phyloP scores from a whole-genome alignment of 2,113 vertebrate genomes.

The Brachyhypopomus occidentalis region DNA sequence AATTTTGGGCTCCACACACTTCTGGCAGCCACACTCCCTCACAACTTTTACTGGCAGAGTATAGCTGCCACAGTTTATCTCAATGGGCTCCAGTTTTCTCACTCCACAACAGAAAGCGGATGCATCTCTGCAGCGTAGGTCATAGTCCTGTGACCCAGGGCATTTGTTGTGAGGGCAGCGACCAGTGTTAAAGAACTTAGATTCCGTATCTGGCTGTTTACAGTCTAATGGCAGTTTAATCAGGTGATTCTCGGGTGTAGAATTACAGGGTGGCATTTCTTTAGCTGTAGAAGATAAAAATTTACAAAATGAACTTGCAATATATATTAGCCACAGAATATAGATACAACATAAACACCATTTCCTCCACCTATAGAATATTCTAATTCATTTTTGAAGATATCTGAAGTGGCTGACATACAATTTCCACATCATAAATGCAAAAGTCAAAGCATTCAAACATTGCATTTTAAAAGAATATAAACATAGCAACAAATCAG shows the following conservation, averaged over 20 bases:
- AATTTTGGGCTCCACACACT: conserved; percentile 79
- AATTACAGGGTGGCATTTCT: conserved; percentile 77
- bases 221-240: conserved; percentile 88
- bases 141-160: conserved; percentile 66
- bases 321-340: not conserved
- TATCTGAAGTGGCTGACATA: not conserved
- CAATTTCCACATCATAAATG: not conserved
- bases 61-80: conserved; percentile 79
- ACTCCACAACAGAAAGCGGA: conserved; percentile 80
- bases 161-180: conserved; percentile 82
- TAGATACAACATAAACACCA: not conserved
- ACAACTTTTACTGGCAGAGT: conserved; percentile 84
- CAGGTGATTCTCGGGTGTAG: conserved; percentile 78
- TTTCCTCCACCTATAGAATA: not conserved
- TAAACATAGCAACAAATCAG: not conserved
- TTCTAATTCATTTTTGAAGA: not conserved
- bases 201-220: conserved; percentile 69
- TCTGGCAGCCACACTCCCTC: conserved; percentile 83
- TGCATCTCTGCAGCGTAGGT: conserved; percentile 75
- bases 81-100: conserved; percentile 76
- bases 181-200: conserved; percentile 84
- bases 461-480: not conserved
- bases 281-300: conserved; percentile 72
- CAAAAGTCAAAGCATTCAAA: not conserved
- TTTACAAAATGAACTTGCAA: not conserved